Percentiles rank a stretch among this genome's conserved stretches.
These are phyloP conservation scores for Stenodema calcarata DNA, from an alignment of 2,888 invertebrate genomes.

Conservation along the genomic window DNA sequence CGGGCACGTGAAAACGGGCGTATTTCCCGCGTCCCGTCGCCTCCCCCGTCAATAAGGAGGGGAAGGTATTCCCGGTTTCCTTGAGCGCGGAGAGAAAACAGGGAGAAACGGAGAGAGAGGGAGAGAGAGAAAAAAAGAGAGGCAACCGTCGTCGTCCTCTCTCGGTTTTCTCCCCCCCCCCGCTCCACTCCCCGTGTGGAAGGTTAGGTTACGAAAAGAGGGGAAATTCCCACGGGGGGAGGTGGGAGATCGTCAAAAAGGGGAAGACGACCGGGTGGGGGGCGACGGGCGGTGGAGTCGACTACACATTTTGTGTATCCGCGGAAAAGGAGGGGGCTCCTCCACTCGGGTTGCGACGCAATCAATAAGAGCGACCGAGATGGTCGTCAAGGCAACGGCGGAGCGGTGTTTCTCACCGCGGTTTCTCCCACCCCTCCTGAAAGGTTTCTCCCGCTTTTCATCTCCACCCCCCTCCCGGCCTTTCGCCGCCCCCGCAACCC, in stretches of 20 bases:
- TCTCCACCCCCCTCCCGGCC: neutral
- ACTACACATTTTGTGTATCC: slow-evolving; percentile 40
- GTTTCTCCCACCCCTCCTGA: neutral
- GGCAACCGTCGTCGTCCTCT: too few species aligned
- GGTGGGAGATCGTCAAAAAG: neutral
- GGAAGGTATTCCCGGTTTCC: slow-evolving; percentile 4
- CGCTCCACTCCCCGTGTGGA: neutral
- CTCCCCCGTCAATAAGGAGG: slow-evolving; percentile 1
- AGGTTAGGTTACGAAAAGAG: slow-evolving; percentile 39
- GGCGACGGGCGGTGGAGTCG: neutral
- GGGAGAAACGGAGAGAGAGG: too few species aligned
- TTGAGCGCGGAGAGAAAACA: neutral
- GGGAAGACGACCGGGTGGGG: neutral
- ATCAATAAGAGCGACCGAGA: slow-evolving; percentile 41
- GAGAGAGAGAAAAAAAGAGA: too few species aligned
- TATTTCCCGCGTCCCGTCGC: neutral
- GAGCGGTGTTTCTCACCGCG: slow-evolving; percentile 12
- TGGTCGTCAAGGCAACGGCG: slow-evolving; percentile 4
- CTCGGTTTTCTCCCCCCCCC: neutral
- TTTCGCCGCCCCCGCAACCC: neutral
- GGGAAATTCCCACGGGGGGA: slow-evolving; percentile 26
- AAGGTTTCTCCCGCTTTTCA: neutral
- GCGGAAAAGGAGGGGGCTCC: slow-evolving; percentile 13
- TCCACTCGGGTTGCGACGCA: slow-evolving; percentile 25
- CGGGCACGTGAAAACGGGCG: neutral